Percentiles rank a stretch among this genome's conserved stretches.
These are phyloP conservation scores for Molorchus minor DNA, from an alignment of 2,888 invertebrate species.

Conservation along the genomic window DNA sequence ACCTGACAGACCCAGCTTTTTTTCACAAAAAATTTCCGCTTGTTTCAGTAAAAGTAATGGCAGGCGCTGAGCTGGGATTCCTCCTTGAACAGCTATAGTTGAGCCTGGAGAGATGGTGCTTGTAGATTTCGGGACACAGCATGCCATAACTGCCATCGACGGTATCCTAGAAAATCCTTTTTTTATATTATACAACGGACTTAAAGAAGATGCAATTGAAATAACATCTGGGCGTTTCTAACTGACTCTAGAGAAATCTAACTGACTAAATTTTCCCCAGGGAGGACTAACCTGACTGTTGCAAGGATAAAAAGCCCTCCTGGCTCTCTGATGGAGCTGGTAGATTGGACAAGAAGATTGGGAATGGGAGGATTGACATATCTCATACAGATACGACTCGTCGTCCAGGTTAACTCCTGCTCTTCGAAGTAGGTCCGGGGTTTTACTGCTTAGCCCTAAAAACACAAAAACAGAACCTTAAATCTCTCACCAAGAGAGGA, in stretches of 20 bases:
- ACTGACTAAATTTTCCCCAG: too few species aligned
- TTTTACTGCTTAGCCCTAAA: constrained; percentile 57
- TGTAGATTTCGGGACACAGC: constrained; percentile 41
- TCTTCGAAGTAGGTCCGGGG: constrained; percentile 63
- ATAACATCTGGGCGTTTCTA: neutral
- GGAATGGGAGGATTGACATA: constrained; percentile 41
- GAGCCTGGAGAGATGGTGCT: constrained; percentile 37
- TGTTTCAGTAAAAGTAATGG: constrained; percentile 66
- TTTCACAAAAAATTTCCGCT: constrained; percentile 39
- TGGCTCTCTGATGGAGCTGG: constrained; percentile 61
- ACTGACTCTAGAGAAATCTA: neutral
- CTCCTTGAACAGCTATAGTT: constrained; percentile 38
- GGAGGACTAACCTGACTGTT: constrained; percentile 56
- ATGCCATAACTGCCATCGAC: constrained; percentile 39
- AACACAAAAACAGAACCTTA: too few species aligned
- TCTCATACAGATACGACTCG: constrained; percentile 35
- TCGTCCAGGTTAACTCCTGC: constrained; percentile 58
- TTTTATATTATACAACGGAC: constrained; percentile 10
- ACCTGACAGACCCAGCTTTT: constrained; percentile 24
- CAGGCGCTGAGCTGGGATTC: constrained; percentile 69
- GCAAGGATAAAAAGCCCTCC: constrained; percentile 55
- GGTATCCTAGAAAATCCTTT: constrained; percentile 43
- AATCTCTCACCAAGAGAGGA: too few species aligned
- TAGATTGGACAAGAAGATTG: constrained; percentile 57
- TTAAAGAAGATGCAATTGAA: constrained; percentile 1